Evolutionary conservation across 2,113 vertebrate genomes (phyloP).

Genomic region (Tachuris rubrigastra): DNA sequence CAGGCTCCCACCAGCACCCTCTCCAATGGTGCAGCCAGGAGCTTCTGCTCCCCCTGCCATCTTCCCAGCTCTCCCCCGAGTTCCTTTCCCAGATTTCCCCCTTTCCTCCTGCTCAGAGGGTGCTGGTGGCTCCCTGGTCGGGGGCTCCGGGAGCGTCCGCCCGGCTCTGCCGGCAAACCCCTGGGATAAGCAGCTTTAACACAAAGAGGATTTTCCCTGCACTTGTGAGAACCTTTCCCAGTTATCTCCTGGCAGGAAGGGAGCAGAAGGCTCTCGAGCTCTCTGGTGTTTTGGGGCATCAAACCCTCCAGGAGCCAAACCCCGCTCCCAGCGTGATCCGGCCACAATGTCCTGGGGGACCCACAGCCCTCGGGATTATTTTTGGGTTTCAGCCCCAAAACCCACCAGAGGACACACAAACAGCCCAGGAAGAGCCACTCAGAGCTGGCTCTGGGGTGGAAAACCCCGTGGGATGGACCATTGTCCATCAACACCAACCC

Average conservation of each 20-base stretch:
- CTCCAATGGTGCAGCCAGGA: not conserved
- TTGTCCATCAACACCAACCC: not conserved
- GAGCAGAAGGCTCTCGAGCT: not conserved
- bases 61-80: not conserved
- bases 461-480: too few relatives aligned
- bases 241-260: not conserved
- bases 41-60: not conserved
- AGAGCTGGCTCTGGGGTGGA: too few relatives aligned
- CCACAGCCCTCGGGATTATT: not conserved
- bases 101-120: rapidly evolving
- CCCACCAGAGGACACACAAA: rapidly evolving
- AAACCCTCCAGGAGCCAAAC: not conserved
- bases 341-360: rapidly evolving
- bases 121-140: not conserved
- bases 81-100: not conserved
- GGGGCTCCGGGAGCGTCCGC: not conserved
- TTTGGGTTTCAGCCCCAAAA: not conserved
- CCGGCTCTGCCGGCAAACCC: not conserved
- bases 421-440: rapidly evolving
- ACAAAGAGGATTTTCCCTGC: conserved; percentile 21
- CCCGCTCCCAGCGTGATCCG: rapidly evolving
- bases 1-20: not conserved
- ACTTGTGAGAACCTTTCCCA: not conserved
- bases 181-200: not conserved
- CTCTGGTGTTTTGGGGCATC: not conserved